Conservation (phyloP, 2,113 vertebrate genomes). For the Neomonachus schauinslandi region DNA sequence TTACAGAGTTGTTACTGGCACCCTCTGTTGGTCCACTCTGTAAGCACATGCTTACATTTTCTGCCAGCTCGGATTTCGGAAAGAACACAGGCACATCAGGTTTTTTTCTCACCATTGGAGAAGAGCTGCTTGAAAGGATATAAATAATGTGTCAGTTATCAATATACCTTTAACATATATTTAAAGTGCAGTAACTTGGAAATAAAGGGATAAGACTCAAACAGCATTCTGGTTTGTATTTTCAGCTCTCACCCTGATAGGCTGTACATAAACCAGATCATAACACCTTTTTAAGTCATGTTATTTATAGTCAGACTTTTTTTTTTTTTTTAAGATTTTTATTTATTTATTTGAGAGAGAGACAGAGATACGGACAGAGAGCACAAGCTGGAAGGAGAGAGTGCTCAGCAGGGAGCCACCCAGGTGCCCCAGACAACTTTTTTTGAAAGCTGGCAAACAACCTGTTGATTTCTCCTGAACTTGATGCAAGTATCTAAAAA, state of each 20-base stretch:
- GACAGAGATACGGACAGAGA: too few relatives aligned
- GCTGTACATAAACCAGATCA: not conserved
- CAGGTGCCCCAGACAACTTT: too few relatives aligned
- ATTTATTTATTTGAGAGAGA: too few relatives aligned
- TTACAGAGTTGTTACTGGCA: constrained; percentile 73
- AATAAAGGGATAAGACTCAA: not conserved
- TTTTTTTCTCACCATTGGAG: constrained; percentile 61
- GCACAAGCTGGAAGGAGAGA: too few relatives aligned
- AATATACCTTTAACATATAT: not conserved
- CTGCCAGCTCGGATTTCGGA: constrained; percentile 79
- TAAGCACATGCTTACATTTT: constrained; percentile 83
- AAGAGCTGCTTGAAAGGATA: constrained; percentile 61
- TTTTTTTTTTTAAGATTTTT: too few relatives aligned
- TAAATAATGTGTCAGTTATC: not conserved
- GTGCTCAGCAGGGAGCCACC: too few relatives aligned
- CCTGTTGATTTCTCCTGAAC: not conserved
- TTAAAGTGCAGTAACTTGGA: not conserved
- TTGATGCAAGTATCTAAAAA: not conserved
- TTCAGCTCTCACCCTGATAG: not conserved
- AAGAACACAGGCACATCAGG: constrained; percentile 65
- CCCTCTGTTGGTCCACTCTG: constrained; percentile 80
- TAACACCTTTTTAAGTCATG: not conserved
- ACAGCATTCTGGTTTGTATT: not conserved
- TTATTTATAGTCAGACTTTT: not conserved
- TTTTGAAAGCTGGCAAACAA: constrained; percentile 18